A percentile compares a stretch with the other conserved stretches of the same genome.
phyloP scores from a whole-genome alignment of 2,113 vertebrate genomes.

The Loxodonta africana region DNA sequence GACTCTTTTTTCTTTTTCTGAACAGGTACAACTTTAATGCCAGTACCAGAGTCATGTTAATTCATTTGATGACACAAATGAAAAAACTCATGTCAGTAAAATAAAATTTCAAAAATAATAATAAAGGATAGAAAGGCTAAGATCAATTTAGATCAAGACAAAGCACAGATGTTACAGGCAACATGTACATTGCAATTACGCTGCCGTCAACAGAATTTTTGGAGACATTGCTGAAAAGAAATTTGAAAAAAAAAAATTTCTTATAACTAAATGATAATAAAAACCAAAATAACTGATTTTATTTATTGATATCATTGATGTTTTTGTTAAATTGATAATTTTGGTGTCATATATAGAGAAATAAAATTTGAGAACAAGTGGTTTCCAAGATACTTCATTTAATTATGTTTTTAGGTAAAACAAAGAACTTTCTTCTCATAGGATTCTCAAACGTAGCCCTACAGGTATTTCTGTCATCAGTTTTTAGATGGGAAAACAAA shows the following conservation, averaged over 20 bases:
- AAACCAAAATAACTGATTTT: background rate
- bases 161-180: background rate
- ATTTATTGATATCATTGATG: background rate
- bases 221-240: slow-evolving; percentile 23
- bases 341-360: background rate
- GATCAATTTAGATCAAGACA: background rate
- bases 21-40: background rate
- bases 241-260: slow-evolving; percentile 24
- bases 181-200: background rate
- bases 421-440: background rate
- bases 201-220: slow-evolving; percentile 15
- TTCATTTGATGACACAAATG: background rate
- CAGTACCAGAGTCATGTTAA: background rate
- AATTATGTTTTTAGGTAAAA: background rate
- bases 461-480: background rate
- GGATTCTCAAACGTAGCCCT: background rate
- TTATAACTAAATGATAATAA: background rate
- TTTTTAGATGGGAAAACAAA: background rate
- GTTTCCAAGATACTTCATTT: background rate
- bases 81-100: background rate
- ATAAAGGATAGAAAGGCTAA: background rate
- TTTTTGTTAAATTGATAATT: background rate
- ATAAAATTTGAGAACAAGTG: background rate
- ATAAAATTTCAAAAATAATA: background rate
- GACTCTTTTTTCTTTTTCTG: background rate